Percentiles rank a stretch among this genome's conserved stretches.
These are phyloP conservation scores for Geococcyx californianus DNA, from an alignment of 2,113 vertebrate species.

Conservation along the genomic window DNA sequence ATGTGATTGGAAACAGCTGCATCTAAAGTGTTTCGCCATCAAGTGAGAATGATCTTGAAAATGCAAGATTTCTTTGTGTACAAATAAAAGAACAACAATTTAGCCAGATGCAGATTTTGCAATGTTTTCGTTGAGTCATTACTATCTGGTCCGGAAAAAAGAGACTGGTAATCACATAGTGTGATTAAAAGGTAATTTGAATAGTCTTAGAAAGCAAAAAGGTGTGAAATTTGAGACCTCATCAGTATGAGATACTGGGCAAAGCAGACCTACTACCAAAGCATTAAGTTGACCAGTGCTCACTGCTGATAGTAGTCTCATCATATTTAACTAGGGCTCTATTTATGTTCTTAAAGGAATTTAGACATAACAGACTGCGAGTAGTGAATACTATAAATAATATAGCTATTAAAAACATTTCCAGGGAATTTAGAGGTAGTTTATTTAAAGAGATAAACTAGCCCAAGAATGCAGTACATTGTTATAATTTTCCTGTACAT, in stretches of 20 bases:
- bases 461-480: background rate
- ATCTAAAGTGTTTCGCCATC: background rate
- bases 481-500: background rate
- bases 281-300: background rate
- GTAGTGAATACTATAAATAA: background rate
- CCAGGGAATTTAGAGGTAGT: background rate
- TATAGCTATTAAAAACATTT: background rate
- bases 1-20: background rate
- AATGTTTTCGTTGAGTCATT: background rate
- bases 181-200: background rate
- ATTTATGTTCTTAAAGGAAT: background rate
- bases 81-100: background rate
- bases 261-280: background rate
- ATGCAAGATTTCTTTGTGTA: background rate
- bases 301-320: background rate
- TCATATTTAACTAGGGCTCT: background rate
- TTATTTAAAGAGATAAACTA: background rate
- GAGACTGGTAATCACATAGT: background rate
- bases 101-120: background rate
- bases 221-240: background rate
- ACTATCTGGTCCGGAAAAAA: background rate
- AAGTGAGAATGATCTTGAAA: background rate
- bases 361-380: background rate
- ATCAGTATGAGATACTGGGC: background rate
- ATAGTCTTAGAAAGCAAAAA: background rate